Conservation (phyloP, 2,888 invertebrate genomes). For the Drosophila yooni region DNA sequence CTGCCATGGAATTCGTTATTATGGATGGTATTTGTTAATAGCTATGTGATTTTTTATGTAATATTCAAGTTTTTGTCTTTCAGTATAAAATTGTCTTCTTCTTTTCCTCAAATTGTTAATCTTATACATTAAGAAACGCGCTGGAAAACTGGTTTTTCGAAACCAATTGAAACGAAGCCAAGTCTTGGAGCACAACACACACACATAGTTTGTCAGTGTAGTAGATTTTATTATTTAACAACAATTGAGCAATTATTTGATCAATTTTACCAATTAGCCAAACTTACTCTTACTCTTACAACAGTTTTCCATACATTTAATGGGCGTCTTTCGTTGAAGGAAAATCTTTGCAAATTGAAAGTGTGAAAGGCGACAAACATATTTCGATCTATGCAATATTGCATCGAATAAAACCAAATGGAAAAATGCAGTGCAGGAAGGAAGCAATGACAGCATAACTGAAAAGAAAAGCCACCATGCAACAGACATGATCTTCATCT, state of each 20-base stretch:
- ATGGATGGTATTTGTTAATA: background rate
- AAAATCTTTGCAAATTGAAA: conserved; percentile 2
- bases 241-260: conserved; percentile 6
- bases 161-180: background rate
- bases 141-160: background rate
- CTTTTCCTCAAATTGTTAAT: background rate
- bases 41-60: background rate
- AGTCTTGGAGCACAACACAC: background rate
- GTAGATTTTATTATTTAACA: background rate
- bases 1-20: background rate
- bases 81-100: background rate
- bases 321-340: background rate
- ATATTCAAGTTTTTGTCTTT: background rate
- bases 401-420: background rate
- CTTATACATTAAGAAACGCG: background rate
- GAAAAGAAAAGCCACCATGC: conserved; percentile 11
- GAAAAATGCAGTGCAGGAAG: conserved; percentile 5
- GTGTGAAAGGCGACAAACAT: background rate
- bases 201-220: background rate
- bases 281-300: conserved; percentile 38
- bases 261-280: background rate
- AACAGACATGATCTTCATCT: background rate
- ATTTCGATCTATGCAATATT: background rate
- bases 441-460: conserved; percentile 19
- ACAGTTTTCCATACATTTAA: background rate